Base-by-base conservation (phyloP, 2,888 invertebrate genomes). In the Stramonita haemastoma region DNA sequence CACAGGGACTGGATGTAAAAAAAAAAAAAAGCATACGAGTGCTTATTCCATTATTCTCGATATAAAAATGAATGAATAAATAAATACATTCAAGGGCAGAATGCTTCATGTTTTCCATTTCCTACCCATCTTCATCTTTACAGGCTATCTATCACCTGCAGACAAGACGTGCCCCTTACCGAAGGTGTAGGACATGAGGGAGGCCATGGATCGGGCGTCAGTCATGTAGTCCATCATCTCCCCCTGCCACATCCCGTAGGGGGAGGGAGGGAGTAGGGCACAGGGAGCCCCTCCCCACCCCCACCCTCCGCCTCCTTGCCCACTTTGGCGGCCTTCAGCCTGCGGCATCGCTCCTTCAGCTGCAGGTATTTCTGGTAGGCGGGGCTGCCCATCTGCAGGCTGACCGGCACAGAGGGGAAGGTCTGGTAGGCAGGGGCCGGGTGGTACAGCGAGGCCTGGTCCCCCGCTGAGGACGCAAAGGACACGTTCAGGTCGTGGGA, bases 321-420 rank as follows among this genome's bases (percentile, higher is more conserved):
- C 57, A 87, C 86, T 84, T 94, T 92, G 13, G 95, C 91, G n/a
- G 93, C 93, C 66, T 93, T 92, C 79, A 95, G 92, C 90, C 94
- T 93, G 66, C 93, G 92, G 91, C 94, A 94, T 56, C 95, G 92
- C 60, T 95, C 95, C 88, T 94, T 94, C 88, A 95, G 90, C 87
- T 92, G 92, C 22, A 95, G 90, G 90, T 95, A 95, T 85, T 95
- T 95, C 60, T 94, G 93, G 88, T 95, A 94, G 13, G 94, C 94
- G n/a, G 94, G 93, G 70, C 89, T 90, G 6, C 90, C 91, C 87
- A 90, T 90, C 22, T 90, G 79, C 26, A 90, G 46, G 26, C 90
- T 90, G 29, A 91, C 91, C 32, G 90, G 90, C n/a, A 89, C 84
- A 26, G 90, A 85, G 6, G 90, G 81, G 5, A 88, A 73, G 36